phyloP scores from a whole-genome alignment of 2,113 vertebrate genomes.

The Stegastes partitus region DNA sequence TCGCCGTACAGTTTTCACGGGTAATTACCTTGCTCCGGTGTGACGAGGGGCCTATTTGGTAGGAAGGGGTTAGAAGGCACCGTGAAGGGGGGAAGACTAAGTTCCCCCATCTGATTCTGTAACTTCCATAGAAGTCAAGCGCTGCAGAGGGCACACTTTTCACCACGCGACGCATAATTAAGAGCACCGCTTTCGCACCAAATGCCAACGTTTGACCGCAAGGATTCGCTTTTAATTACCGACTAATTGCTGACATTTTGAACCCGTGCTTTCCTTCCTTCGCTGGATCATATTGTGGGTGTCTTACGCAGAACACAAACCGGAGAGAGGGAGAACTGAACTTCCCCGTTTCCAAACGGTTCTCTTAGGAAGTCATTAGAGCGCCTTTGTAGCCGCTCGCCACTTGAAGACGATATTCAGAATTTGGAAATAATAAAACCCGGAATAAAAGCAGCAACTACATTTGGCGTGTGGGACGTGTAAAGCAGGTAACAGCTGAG shows the following conservation, averaged over 20 bases:
- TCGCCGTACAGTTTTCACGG: constrained; percentile 58
- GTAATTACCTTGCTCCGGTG: constrained; percentile 68
- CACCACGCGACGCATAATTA: constrained; percentile 1
- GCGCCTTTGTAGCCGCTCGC: not conserved
- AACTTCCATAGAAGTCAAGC: constrained; percentile 29
- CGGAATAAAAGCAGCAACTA: not conserved
- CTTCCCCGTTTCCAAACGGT: constrained; percentile 6
- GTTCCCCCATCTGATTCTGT: constrained; percentile 18
- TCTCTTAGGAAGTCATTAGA: constrained; percentile 8
- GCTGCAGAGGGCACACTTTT: constrained; percentile 33
- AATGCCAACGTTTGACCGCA: constrained; percentile 34
- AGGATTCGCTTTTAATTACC: constrained; percentile 44
- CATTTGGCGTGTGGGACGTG: constrained; percentile 19
- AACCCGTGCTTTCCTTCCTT: not conserved
- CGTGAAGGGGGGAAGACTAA: constrained; percentile 4
- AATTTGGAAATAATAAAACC: constrained; percentile 4
- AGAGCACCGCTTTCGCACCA: constrained; percentile 22
- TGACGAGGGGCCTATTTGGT: constrained; percentile 45
- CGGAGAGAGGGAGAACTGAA: not conserved
- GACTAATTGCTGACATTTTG: constrained; percentile 50
- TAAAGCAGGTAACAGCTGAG: constrained; percentile 14
- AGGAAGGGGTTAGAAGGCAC: constrained; percentile 21
- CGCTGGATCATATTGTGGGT: not conserved
- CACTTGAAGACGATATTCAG: not conserved
- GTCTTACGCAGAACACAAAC: not conserved